Conservation (phyloP, 2,797 vertebrate species). For the Pantherophis alleghaniensis region DNA sequence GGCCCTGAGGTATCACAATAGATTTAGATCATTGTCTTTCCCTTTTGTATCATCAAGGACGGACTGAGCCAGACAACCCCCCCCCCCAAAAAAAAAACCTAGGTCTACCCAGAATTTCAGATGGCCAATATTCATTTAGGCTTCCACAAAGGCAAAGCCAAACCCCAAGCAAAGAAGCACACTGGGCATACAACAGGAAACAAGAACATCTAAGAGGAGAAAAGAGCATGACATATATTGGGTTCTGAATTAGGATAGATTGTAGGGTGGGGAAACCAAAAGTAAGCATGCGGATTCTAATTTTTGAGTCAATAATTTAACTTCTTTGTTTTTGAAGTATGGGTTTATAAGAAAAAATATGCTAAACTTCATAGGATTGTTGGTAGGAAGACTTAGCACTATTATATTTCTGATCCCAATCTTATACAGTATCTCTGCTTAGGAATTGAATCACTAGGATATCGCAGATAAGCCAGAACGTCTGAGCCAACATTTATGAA, state of each 20-base stretch:
- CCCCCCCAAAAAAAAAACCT: background rate
- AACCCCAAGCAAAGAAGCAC: background rate
- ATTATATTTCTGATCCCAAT: background rate
- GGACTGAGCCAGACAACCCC: background rate
- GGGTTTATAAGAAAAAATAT: background rate
- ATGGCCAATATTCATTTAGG: background rate
- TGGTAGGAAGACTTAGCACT: background rate
- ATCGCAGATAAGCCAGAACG: background rate
- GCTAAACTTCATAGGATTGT: background rate
- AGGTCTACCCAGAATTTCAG: background rate
- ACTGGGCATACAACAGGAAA: background rate
- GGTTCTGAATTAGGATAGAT: background rate
- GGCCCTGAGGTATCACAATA: background rate
- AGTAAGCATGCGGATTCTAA: background rate
- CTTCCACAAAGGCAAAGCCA: background rate
- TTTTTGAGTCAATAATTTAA: background rate
- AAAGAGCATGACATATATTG: background rate
- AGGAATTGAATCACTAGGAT: background rate
- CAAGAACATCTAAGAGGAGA: background rate
- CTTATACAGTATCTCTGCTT: background rate
- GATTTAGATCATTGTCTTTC: background rate
- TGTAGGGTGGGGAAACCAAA: background rate
- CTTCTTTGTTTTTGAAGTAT: background rate
- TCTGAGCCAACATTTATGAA: background rate
- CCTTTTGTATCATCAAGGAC: background rate